Evolutionary conservation across 2,888 invertebrate genomes (phyloP).

Genomic region (Protodeltote pygarga): DNA sequence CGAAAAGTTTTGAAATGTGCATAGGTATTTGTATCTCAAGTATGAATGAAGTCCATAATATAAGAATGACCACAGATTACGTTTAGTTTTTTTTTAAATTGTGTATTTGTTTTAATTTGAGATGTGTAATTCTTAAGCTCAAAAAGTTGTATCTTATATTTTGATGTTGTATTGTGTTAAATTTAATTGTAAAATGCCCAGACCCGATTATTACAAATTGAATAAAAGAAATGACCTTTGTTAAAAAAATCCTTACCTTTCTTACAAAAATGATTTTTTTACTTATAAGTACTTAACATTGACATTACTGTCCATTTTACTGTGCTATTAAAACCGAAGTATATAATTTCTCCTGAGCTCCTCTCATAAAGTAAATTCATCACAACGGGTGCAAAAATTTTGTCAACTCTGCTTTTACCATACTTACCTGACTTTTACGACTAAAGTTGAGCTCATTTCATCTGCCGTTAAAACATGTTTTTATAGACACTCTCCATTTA

Average conservation of each 20-base stretch:
- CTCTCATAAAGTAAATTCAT: slow-evolving; percentile 28
- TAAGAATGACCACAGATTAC: too few species aligned
- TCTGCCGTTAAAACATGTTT: slow-evolving; percentile 36
- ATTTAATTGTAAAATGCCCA: too few species aligned
- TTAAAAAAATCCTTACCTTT: neutral
- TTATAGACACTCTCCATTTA: slow-evolving; percentile 28
- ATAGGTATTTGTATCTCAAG: too few species aligned
- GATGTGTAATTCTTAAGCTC: too few species aligned
- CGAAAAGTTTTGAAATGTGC: too few species aligned
- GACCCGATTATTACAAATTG: too few species aligned
- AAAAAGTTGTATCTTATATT: too few species aligned
- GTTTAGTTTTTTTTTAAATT: too few species aligned
- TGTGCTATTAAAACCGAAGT: slow-evolving; percentile 16
- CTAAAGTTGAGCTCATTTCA: slow-evolving; percentile 31
- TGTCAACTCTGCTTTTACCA: slow-evolving; percentile 39
- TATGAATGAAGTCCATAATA: too few species aligned
- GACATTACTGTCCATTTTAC: slow-evolving; percentile 12
- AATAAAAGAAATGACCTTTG: too few species aligned
- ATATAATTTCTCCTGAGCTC: slow-evolving; percentile 20
- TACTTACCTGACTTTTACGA: slow-evolving; percentile 32
- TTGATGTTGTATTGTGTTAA: too few species aligned
- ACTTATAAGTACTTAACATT: neutral
- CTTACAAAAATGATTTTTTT: slow-evolving; percentile 1
- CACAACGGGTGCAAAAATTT: slow-evolving; percentile 29
- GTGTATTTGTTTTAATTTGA: too few species aligned